These are phyloP conservation scores for Colletes gigas DNA, from an alignment of 1,140 invertebrate genomes.

Conservation along the genomic window DNA sequence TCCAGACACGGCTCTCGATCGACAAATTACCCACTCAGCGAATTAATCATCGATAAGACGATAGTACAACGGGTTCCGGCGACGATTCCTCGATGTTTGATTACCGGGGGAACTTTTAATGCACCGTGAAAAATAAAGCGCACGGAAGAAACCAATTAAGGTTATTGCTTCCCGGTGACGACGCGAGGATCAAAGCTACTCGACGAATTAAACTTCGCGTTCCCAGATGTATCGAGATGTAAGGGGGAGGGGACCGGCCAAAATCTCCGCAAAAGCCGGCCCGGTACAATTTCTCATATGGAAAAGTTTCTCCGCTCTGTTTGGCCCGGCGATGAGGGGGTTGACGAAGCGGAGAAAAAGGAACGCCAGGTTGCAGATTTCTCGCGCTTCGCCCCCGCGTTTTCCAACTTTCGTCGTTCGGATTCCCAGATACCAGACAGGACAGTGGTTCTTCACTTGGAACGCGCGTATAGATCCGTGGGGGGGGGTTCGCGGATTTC, in stretches of 20 bases:
- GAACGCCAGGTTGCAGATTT: slow-evolving; percentile 28
- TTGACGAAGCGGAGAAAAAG: neutral
- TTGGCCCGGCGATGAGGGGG: slow-evolving; percentile 5
- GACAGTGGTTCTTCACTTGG: neutral
- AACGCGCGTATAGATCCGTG: no score
- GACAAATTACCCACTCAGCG: neutral
- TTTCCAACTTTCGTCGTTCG: slow-evolving; percentile 37
- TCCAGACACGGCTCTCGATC: neutral
- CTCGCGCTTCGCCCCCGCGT: slow-evolving; percentile 27
- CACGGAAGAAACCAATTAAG: slow-evolving; percentile 50
- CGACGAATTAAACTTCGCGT: slow-evolving; percentile 48
- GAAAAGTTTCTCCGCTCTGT: slow-evolving; percentile 54
- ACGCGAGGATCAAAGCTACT: slow-evolving; percentile 52
- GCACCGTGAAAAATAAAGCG: slow-evolving; percentile 48
- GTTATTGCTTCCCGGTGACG: slow-evolving; percentile 44
- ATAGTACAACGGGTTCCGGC: neutral
- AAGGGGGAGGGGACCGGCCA: neutral
- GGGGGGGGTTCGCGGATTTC: no score
- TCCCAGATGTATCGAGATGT: slow-evolving; percentile 7
- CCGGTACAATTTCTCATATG: slow-evolving; percentile 55
- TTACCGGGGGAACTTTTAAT: slow-evolving; percentile 24
- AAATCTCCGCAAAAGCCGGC: slow-evolving; percentile 36
- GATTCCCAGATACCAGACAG: slow-evolving; percentile 5
- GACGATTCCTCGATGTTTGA: slow-evolving; percentile 14
- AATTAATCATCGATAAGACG: slow-evolving; percentile 22